Conservation (phyloP, 2,888 invertebrate genomes). For the Lithosia quadra region DNA sequence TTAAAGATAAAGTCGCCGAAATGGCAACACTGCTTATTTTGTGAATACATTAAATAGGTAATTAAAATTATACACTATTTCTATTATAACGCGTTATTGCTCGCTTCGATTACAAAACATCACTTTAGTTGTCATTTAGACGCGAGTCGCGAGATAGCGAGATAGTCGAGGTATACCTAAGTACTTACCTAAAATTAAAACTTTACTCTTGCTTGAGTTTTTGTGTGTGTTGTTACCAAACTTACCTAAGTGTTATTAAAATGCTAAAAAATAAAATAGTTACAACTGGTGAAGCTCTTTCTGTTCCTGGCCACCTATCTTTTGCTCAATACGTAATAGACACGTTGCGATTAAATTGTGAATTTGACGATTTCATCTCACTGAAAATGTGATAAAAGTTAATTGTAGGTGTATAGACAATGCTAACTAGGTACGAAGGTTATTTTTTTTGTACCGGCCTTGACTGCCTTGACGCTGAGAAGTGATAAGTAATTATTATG, state of each 20-base stretch:
- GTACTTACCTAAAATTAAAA: no score
- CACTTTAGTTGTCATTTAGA: not conserved
- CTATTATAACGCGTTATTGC: not conserved
- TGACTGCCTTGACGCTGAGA: not conserved
- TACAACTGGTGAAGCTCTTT: conserved; percentile 60
- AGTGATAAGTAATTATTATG: not conserved
- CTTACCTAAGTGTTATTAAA: conserved; percentile 14
- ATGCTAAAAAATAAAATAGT: conserved; percentile 70
- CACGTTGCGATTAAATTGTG: conserved; percentile 55
- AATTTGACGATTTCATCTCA: conserved; percentile 54
- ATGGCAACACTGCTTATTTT: not conserved
- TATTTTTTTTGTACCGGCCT: not conserved
- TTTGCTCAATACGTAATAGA: conserved; percentile 69
- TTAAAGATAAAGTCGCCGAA: not conserved
- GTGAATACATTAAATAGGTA: no score
- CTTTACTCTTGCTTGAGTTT: not conserved
- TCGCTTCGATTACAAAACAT: not conserved
- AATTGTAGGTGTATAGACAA: no score
- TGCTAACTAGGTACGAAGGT: not conserved
- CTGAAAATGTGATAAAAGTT: conserved; percentile 53
- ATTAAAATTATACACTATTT: no score
- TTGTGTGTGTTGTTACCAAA: no score
- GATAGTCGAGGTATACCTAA: no score
- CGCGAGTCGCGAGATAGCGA: not conserved
- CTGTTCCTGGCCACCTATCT: conserved; percentile 67